A percentile compares a stretch with the other conserved stretches of the same genome.
These are phyloP conservation scores for Phoenicopterus ruber DNA, from an alignment of 2,113 vertebrate genomes.

Conservation along the genomic window DNA sequence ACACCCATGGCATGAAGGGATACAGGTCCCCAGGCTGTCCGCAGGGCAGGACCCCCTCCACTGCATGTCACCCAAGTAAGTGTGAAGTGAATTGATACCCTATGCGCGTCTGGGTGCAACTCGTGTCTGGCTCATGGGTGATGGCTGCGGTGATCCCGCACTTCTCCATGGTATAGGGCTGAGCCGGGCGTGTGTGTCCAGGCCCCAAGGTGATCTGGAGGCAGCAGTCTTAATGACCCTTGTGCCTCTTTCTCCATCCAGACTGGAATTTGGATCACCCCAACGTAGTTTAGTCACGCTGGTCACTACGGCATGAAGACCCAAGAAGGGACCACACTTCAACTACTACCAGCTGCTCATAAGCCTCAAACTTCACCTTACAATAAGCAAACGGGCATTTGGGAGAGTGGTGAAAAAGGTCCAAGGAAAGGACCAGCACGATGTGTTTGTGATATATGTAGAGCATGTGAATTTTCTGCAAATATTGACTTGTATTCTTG, in stretches of 20 bases:
- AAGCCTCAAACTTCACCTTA: neutral
- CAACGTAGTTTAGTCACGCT: neutral
- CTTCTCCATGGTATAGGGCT: neutral
- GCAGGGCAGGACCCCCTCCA: neutral
- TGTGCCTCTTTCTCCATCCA: neutral
- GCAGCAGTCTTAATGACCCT: neutral
- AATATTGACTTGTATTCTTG: neutral
- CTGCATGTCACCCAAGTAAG: neutral
- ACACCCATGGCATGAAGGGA: neutral
- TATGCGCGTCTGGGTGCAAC: fast-evolving
- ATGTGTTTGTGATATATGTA: neutral
- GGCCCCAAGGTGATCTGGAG: neutral
- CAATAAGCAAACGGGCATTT: neutral
- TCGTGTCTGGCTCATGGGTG: fast-evolving
- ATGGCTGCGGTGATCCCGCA: neutral
- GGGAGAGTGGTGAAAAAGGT: neutral
- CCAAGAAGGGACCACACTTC: neutral
- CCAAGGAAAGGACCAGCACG: neutral
- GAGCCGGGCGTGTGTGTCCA: neutral
- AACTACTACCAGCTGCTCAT: neutral
- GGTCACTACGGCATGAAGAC: neutral
- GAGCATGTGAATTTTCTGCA: neutral
- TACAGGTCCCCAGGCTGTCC: neutral
- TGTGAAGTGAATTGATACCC: neutral
- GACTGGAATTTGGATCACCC: neutral